Evolutionary conservation across 2,113 vertebrate species (phyloP), one percentile per base, ranked within the genome.

Genomic region (Gnathonemus echidnorhynchus): DNA sequence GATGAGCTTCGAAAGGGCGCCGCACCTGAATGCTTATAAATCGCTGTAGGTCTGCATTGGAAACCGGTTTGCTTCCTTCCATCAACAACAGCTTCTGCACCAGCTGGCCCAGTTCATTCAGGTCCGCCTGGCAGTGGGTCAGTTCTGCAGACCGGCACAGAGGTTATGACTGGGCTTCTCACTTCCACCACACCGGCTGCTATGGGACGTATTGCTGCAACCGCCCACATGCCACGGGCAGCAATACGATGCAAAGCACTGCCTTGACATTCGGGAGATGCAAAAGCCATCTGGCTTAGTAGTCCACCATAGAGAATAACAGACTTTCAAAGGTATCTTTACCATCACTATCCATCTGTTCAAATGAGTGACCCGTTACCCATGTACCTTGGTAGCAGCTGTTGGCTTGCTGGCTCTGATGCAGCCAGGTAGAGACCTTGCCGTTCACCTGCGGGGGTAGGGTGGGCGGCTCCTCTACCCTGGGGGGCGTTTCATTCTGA

Each of bases 1-100:
- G 3, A 70, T 70, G 74, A 19, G 0, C 74, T 13, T 19, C 70
- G 6, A 77, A 19, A 45, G 48, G 86, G 50, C 21, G 6, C 27
- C n/a, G n/a, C n/a, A 93, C 93, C 89, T 93, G 93, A 86, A 93
- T 92, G 87, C 92, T 93, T 83, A 91, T 91, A 45, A 92, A 92
- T n/a, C 89, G 89, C 35, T 92, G 90, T 7, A 92, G 89, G 35
- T 92, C 90, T 89, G 93, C 92, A n/a, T 95, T 91, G 2, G 95
- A 93, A 90, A 96, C 95, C 77, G 95, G 92, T 1, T 96, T 96
- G 7, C 94, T 94, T 45, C 94, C 97, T 90, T 97, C 97, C 90
- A 98, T 94, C 48, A 95, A 96, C 10, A 97, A 96, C 84, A 99
- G 94, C 90, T 94, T 95, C 91, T 98, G 97, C 7, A 98, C 95